phyloP scores from a whole-genome alignment of 2,113 vertebrate genomes.

The Pomatostomus ruficeps region DNA sequence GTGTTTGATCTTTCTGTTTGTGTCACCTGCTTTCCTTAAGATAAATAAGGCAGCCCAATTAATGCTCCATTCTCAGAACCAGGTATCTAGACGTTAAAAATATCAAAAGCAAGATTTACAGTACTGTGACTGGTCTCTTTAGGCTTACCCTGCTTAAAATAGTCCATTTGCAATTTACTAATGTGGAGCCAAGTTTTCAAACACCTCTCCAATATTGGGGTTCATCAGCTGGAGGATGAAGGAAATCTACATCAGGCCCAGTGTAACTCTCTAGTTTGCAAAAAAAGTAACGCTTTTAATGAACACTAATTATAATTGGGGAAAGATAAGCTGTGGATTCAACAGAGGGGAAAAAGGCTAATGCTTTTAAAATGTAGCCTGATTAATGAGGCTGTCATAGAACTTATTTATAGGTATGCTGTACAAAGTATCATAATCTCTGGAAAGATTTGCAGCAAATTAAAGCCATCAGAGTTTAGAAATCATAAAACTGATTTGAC shows the following conservation, averaged over 20 bases:
- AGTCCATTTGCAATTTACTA: not conserved
- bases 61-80: not conserved
- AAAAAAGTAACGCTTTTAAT: not conserved
- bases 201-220: not conserved
- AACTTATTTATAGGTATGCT: constrained; percentile 46
- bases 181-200: not conserved
- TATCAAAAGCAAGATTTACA: not conserved
- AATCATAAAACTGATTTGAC: constrained; percentile 10
- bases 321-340: constrained; percentile 30
- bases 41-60: not conserved
- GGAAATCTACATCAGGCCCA: not conserved
- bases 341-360: constrained; percentile 46
- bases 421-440: constrained; percentile 43
- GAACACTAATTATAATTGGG: constrained; percentile 26
- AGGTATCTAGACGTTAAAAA: not conserved
- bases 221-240: not conserved
- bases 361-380: constrained; percentile 51
- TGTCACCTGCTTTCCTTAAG: not conserved
- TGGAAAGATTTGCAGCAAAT: constrained; percentile 46
- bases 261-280: not conserved
- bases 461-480: constrained; percentile 19
- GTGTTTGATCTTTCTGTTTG: not conserved
- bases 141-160: not conserved
- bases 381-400: constrained; percentile 47
- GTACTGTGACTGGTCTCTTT: not conserved